Conservation (phyloP, 1,140 invertebrate genomes). For the Tachypleus tridentatus region DNA sequence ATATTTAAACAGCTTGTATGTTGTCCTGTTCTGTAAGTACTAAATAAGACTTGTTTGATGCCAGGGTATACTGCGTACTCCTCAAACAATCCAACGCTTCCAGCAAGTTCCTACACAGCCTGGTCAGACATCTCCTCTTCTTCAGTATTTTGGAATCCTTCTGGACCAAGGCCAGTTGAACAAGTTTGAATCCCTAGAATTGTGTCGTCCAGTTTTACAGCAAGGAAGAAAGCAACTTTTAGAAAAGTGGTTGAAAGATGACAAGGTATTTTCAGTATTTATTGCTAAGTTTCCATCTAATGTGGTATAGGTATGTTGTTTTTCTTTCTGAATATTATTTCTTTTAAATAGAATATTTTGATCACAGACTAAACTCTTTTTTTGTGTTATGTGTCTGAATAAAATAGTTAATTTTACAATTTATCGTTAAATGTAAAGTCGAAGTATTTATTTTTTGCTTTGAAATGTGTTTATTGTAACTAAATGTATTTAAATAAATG, state of each 20-base stretch:
- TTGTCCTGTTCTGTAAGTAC: too few relatives aligned
- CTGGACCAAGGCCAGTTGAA: slow-evolving; percentile 84
- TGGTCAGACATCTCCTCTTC: slow-evolving; percentile 84
- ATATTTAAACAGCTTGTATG: too few relatives aligned
- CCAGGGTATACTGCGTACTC: slow-evolving; percentile 80
- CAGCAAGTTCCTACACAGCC: slow-evolving; percentile 88
- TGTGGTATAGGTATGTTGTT: too few relatives aligned
- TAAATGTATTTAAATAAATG: neutral
- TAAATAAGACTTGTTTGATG: neutral
- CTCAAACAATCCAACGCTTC: slow-evolving; percentile 94
- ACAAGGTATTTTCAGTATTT: slow-evolving; percentile 48
- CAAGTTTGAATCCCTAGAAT: slow-evolving; percentile 94
- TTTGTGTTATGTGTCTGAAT: neutral
- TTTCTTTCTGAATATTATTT: too few relatives aligned
- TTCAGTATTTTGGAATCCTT: slow-evolving; percentile 97
- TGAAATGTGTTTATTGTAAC: neutral
- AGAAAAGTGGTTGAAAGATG: slow-evolving; percentile 99
- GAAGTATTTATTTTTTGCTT: too few relatives aligned
- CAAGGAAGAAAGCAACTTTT: slow-evolving; percentile 87
- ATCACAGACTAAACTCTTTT: slow-evolving; percentile 2
- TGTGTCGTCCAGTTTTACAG: slow-evolving; percentile 86
- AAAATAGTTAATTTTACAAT: too few relatives aligned
- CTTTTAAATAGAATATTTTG: too few relatives aligned
- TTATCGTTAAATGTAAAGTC: neutral
- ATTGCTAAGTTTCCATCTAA: neutral